Base-by-base conservation (phyloP, 2,113 vertebrate genomes). In the Dipodomys stephensi region DNA sequence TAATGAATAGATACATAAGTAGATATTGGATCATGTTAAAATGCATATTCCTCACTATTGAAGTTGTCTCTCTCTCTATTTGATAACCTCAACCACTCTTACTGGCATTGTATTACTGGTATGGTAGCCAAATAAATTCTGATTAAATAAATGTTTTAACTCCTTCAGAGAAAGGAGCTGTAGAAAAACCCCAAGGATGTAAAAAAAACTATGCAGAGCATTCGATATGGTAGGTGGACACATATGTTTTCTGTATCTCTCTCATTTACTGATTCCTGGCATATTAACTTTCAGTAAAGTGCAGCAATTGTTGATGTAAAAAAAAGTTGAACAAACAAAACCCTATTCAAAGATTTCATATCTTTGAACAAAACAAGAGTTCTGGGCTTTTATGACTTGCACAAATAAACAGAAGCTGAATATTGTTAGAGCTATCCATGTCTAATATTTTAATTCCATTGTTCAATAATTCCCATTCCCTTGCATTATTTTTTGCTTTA, bases 401-500 rank as follows among this genome's bases (percentile, higher is more conserved):
- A 95, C 92, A 94, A 87, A 44, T 87, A 97, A 93, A 35, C 10
- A 96, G 85, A 97, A 88, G n/a, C 28, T 39, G 88, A 88, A 92
- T 78, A 84, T 94, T 94, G 87, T 64, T 93, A 92, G 96, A 97
- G 53, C 35, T 93, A 96, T 57, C 57, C 0, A 6, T 93, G 93
- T 65, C 92, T 95, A 97, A 98, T 97, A 97, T 97, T 97, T 97
- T 95, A 98, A 98, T 97, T 95, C 95, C 94, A 74, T 97, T 97
- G 94, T 96, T 97, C 96, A 97, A 98, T 97, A 97, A 96, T 96
- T 96, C 96, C 91, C 94, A 95, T 96, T 97, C 87, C 96, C 98
- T 96, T 95, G 92, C 93, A 96, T 97, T 97, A 98, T 97, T 97
- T 57, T 98, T 98, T 96, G 93, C 92, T 97, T 98, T 98, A 97